Evolutionary conservation across 2,888 invertebrate genomes (phyloP), one percentile per base, ranked within the genome.

Genomic region (Callyntrura guangdongensis): DNA sequence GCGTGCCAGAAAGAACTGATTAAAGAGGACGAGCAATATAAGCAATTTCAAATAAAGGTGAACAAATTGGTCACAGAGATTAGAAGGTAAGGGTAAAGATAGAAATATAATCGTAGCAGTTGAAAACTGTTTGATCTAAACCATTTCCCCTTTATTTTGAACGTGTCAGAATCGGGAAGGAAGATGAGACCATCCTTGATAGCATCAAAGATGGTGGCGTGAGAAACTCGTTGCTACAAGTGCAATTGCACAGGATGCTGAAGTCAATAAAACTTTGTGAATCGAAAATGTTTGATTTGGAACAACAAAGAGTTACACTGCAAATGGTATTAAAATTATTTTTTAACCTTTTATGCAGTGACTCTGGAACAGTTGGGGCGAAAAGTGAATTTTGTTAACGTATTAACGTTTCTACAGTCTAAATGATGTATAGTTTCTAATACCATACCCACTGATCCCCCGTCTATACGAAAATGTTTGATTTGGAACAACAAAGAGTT

Each of bases 311-410:
- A 25, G 95, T 97, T 82, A 96, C 97, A 94, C 95, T 98, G 11
- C 97, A 97, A 94, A 96, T 96, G 93, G 97, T 97, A 94, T 95
- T n/a, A n/a, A n/a, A n/a, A n/a, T n/a, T n/a, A n/a, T n/a, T n/a
- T n/a, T n/a, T n/a, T n/a, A n/a, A n/a, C n/a, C n/a, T n/a, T n/a
- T n/a, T n/a, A n/a, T n/a, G n/a, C n/a, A n/a, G n/a, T n/a, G n/a
- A n/a, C n/a, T n/a, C n/a, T n/a, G n/a, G n/a, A n/a, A 6, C 36
- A 36, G 36, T 36, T 36, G 36, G 36, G 36, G 36, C n/a, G n/a
- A n/a, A 36, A 36, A 36, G 3, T 36, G 3, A 36, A 36, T 36
- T 36, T 36, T 36, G 11, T 88, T n/a, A n/a, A n/a, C n/a, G n/a
- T n/a, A n/a, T n/a, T n/a, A n/a, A n/a, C n/a, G n/a, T n/a, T n/a